Evolutionary conservation across 2,113 vertebrate genomes (phyloP), one percentile per base, ranked within the genome.

Genomic region (Pseudorectes ferrugineus): DNA sequence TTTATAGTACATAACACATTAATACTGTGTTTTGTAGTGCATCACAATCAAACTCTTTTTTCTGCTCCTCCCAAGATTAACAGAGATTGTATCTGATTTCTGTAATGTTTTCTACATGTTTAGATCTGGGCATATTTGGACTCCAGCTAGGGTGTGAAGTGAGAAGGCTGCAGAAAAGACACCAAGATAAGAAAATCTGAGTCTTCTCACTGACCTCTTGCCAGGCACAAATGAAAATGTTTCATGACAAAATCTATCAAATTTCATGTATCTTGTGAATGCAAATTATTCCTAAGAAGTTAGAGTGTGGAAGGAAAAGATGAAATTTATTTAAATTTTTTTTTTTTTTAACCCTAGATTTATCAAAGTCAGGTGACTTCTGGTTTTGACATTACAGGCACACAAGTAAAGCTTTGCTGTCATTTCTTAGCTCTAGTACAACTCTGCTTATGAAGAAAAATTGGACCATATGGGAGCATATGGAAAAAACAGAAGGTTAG

Each of bases 261-360:
- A 96, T 90, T 92, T 91, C 55, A 83, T 79, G 89, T 93, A 92
- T 96, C 93, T 94, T 85, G 76, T 88, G 92, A 92, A 85, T 91
- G 33, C 49, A 66, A 85, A 92, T 82, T 89, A 88, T 86, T 88
- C 43, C 43, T 83, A 79, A 83, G 74, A 91, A 84, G 40, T 77
- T 84, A 74, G 5, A 4, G 61, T 76, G 26, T 35, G 20, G 16
- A 76, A 76, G 35, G 25, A 42, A 84, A 36, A 72, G 12, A 26
- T 77, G 40, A 55, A 38, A 79, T 84, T 81, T 86, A 72, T 84
- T 71, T 83, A 86, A 90, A 63, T 38, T 24, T 33, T 46, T 40
- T 35, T 26, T 54, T 65, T 66, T 22, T 66, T 52, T 10, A 74
- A 63, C 2, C 1, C 22, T 70, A 35, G 19, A 43, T 83, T 66